Evolutionary conservation across 2,888 invertebrate species (phyloP), one percentile per base, ranked within the genome.

Genomic region (Nemoura dubitans): DNA sequence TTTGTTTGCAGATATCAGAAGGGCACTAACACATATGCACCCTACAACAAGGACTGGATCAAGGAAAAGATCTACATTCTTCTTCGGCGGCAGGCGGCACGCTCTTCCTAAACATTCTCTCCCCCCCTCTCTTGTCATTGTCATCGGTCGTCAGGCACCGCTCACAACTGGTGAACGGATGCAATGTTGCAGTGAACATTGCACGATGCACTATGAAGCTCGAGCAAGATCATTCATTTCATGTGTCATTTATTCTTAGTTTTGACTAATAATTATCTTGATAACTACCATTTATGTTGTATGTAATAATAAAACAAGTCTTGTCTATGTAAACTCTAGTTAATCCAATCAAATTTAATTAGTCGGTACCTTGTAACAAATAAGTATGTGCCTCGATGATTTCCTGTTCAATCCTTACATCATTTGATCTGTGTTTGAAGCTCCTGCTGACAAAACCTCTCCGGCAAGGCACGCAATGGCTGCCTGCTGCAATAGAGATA

Each of bases 1-100:
- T 36, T 6, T 36, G 36, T 10, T 10, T 87, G 42, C 90, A 93
- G 93, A 85, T 93, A 98, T 92, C 97, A 98, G 92, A 98, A 98
- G 91, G 96, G 97, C 7, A 97, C 97, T 78, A 98, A 98, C 90
- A 98, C 98, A 0, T 99, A 99, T 90, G 97, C 98, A 0, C 99
- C 99, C 0, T 99, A 99, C 92, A 99, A 99, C 92, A 99, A 99
- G 92, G 98, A 98, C 90, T 99, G 99, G 99, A 98, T 99, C 87
- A 99, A 99, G 92, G 99, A 99, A 91, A 98, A 99, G 91, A 98
- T 99, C 88, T 99, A 99, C 91, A 96, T 98, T 3, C 92, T 99
- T 90, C 92, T 99, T 88, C 90, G 94, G 89, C 95, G 98, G 89
- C 98, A 98, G 92, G 98, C 98, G 0, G 96, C 97, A 0, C 96